Evolutionary conservation across 2,797 vertebrate genomes (phyloP).

Genomic region (Anguilla obscura): DNA sequence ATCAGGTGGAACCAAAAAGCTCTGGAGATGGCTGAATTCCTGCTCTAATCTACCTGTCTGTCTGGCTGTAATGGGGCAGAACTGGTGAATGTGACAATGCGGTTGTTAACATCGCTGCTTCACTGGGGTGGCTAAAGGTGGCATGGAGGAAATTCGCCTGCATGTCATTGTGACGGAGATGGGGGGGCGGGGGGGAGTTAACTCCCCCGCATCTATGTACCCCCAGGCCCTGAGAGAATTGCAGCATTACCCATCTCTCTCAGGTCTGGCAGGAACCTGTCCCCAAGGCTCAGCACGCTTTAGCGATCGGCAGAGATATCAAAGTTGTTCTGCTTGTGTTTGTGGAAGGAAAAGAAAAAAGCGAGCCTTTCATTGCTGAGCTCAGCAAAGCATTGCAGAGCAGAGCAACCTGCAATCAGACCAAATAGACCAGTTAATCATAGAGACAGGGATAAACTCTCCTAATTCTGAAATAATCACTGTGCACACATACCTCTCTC

Average conservation of each 20-base stretch:
- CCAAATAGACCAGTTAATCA: constrained; percentile 58
- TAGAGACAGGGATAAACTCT: constrained; percentile 42
- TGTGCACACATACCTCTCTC: not conserved
- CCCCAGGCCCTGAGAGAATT: not conserved
- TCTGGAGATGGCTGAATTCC: constrained; percentile 57
- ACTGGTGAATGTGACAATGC: constrained; percentile 73
- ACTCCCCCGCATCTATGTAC: not conserved
- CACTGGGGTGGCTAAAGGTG: constrained; percentile 57
- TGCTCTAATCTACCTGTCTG: constrained; percentile 71
- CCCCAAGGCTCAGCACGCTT: constrained; percentile 40
- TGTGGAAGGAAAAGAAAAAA: constrained; percentile 32
- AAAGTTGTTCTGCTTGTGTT: not conserved
- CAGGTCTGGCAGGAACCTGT: constrained; percentile 31
- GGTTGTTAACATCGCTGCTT: constrained; percentile 73
- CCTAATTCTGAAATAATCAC: constrained; percentile 45
- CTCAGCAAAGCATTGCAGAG: constrained; percentile 53
- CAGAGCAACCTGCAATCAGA: constrained; percentile 32
- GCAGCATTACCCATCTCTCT: not conserved
- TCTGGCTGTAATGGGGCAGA: constrained; percentile 74
- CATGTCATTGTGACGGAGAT: not conserved
- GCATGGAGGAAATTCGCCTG: constrained; percentile 48
- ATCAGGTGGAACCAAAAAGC: constrained; percentile 63
- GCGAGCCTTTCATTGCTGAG: constrained; percentile 47
- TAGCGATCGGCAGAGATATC: constrained; percentile 51
- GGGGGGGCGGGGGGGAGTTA: not conserved